Evolutionary conservation across 2,113 vertebrate species (phyloP), one percentile per base, ranked within the genome.

Genomic region (Heliornis fulica): DNA sequence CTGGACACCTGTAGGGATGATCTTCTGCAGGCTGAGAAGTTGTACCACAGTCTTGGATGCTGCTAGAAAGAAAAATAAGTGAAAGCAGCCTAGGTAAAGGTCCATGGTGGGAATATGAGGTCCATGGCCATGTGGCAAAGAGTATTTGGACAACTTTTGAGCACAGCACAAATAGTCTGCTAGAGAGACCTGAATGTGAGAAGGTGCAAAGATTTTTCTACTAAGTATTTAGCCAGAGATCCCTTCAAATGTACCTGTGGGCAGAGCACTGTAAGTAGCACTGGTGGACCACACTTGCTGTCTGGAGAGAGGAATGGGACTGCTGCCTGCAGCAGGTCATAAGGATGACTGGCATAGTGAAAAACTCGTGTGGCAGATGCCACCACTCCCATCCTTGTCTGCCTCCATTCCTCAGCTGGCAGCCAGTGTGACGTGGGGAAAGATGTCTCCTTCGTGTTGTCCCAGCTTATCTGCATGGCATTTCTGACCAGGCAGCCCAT

Each of bases 331-430:
- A 41, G 59, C 45, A 54, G 38, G 29, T 48, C 31, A 7, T 9
- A 15, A 60, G 34, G 46, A 8, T 7, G 9, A 29, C 65, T 13
- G 51, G 22, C 11, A 8, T 0, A 11, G 34, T 1, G 2, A 66
- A 28, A 9, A 15, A 11, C 38, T 17, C 7, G 31, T 3, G 1
- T 22, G 11, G 26, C 31, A 60, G 2, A 41, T 40, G n/a, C 53
- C 1, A 0, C 65, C 14, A 36, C 71, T 61, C 34, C 46, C 9
- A 41, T 32, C 53, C 22, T 28, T 38, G 26, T 28, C 45, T 50
- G 51, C 50, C 19, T 38, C 51, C 26, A 11, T 25, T 45, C 50
- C 34, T 19, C 34, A 22, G 9, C 32, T 17, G 40, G 20, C 20
- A 56, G 48, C 18, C 40, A n/a, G 57, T 1, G 4, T 9, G 23